These are phyloP conservation scores for Neotoxoptera formosana DNA, from an alignment of 1,140 invertebrate genomes.

Conservation along the genomic window DNA sequence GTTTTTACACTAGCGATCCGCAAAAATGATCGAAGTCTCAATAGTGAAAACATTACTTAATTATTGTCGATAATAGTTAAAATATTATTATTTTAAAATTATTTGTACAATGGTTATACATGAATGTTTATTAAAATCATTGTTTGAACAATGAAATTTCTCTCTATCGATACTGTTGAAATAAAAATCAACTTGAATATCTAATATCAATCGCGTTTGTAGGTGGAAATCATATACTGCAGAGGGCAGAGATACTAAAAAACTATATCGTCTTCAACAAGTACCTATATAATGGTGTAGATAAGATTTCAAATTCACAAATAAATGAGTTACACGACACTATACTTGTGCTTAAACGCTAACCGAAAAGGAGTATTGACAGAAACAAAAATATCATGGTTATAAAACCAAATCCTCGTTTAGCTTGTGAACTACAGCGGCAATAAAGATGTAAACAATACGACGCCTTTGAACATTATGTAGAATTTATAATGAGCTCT, in stretches of 20 bases:
- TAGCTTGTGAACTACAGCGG: background rate
- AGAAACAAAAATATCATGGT: background rate
- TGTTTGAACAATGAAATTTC: background rate
- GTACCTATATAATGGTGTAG: background rate
- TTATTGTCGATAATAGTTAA: background rate
- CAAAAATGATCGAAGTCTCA: background rate
- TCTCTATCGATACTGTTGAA: background rate
- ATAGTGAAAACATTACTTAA: background rate
- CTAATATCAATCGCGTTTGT: background rate
- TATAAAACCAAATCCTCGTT: background rate
- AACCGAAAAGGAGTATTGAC: background rate
- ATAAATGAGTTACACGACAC: background rate
- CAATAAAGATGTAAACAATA: conserved; percentile 4
- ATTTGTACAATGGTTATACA: background rate
- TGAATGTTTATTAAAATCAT: background rate
- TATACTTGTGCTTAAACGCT: background rate
- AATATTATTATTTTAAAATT: background rate
- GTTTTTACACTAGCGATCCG: background rate
- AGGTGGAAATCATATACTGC: background rate
- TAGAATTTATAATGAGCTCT: background rate
- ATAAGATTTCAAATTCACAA: background rate
- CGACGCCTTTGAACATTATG: background rate
- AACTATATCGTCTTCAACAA: background rate
- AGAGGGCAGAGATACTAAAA: background rate
- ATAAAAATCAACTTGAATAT: background rate